Base-by-base conservation (phyloP, 2,797 vertebrate species). In the Neoniphon sammara region DNA sequence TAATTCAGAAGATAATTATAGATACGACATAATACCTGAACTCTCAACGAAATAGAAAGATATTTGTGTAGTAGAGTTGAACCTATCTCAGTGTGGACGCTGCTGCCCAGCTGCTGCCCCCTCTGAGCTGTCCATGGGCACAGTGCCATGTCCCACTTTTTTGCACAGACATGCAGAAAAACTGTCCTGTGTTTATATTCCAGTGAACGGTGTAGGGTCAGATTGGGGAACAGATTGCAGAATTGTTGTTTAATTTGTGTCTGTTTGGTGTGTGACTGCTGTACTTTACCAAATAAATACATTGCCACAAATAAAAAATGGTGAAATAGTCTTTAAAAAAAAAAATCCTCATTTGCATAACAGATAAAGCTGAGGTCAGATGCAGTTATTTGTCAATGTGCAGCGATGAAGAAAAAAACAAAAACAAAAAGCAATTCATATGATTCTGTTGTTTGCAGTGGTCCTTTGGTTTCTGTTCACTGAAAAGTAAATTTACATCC, bases 91-190 rank as follows among this genome's bases (percentile, higher is more conserved):
- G 49, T 1, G 42, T 15, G 42, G 42, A 12, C 15, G 8, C 2
- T 39, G 36, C 14, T 82, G 39, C 36, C 68, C 81, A 73, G 75
- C 75, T 84, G 85, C 62, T 21, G 53, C 18, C 18, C 27, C 42
- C 18, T 10, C 9, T 69, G 49, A 80, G 34, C 36, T 66, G n/a
- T 80, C 75, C 53, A 39, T 64, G 50, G 61, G 52, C 60, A 53
- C 17, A 77, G 46, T 36, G 72, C 31, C 60, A 34, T 82, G 89
- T 6, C 77, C 82, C 66, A 85, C 61, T 85, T 86, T 84, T 46
- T 4, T 54, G 25, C 15, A 12, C 15, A 66, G 70, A 50, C 70
- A 23, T 31, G 21, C 34, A 42, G 49, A 57, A 63, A 46, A 57
- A 25, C 21, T 20, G 59, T 47, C 25, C 39, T 54, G 25, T 50